Base-by-base conservation (phyloP, 2,113 vertebrate species). In the Phoenicopterus ruber region DNA sequence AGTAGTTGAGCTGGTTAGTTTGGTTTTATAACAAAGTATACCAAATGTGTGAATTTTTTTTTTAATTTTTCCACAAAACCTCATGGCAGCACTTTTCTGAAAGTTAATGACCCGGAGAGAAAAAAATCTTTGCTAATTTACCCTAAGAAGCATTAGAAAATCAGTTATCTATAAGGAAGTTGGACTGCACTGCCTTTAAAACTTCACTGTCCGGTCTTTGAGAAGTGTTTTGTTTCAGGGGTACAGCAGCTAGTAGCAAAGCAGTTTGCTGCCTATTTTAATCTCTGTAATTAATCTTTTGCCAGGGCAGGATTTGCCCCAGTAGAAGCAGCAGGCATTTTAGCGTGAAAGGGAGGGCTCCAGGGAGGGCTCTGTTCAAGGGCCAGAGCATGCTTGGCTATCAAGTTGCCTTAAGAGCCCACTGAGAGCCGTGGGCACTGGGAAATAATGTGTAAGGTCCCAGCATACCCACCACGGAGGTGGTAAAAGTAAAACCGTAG, bases 351-450 rank as follows among this genome's bases (percentile, higher is more conserved):
- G 12, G 2, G 8, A 32, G 7, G 13, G 11, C 17, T 88, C 14
- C 62, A 77, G 8, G 3, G 6, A 66, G n/a, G 8, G 10, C 14
- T 82, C 31, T 44, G 7, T 34, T 74, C 22, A 73, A 72, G 42
- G 24, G 19, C 19, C 10, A 4, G 80, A 25, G 2, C 29, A 34
- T 58, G 32, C 22, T 40, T 82, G 32, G 18, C 31, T 57, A 18
- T 21, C 14, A 31, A 24, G 44, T 21, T 76, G 31, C 32, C 49
- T 54, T n/a, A 70, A 19, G 69, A 84, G 32, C 16, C 31, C 5
- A 3, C 24, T 44, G 34, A 54, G 34, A 77, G 31, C 57, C 4
- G 1, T 0, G 0, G 38, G 21, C 34, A 34, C 38, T 46, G 47
- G 25, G 44, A 80, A 70, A 76, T 31, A 32, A 47, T 5, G 25